Base-by-base conservation (phyloP, 1,140 invertebrate species). In the Eufriesea mexicana region DNA sequence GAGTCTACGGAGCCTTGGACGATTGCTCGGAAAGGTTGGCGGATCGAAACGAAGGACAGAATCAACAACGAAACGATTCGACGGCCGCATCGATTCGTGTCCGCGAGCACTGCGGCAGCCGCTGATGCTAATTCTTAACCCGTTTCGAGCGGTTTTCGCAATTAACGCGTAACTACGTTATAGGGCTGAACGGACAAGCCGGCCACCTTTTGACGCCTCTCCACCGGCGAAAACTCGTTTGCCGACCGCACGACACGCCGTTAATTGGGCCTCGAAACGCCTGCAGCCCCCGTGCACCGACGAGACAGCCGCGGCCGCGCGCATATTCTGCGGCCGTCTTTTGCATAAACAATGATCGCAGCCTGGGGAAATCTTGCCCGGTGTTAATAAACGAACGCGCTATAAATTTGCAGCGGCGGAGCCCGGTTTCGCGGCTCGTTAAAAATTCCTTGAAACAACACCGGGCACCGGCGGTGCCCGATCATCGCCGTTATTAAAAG, bases 311-410 rank as follows among this genome's bases (percentile, higher is more conserved):
- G 14, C 75, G 55, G 35, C 73, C 64, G 73, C 59, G 71, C n/a
- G 16, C 59, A 12, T 70, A 84, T 71, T 75, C 86, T 76, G 83
- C 47, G 71, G 72, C 68, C 67, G 64, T 87, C 81, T 72, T 70
- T 84, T 86, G 71, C 85, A 87, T 87, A 87, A 87, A 87, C 86
- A 87, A 87, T 87, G 62, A 76, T 87, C 83, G 59, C 62, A 79
- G 75, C 72, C 79, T 82, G 79, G 79, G 79, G 79, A 82, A 78
- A 83, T 77, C 74, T 71, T 78, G 18, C 18, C 25, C 35, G 14
- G 49, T 55, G 75, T 77, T 83, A 83, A 83, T 78, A 78, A 83
- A 83, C 81, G 75, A 83, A 71, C 75, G 35, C 8, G 20, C 61
- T 51, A 74, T 76, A 76, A 82, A 82, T 59, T 67, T 28, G 6